A percentile compares a stretch with the other conserved stretches of the same genome.
Conservation (phyloP, 2,797 vertebrate genomes). For the Pelobates cultripes region DNA sequence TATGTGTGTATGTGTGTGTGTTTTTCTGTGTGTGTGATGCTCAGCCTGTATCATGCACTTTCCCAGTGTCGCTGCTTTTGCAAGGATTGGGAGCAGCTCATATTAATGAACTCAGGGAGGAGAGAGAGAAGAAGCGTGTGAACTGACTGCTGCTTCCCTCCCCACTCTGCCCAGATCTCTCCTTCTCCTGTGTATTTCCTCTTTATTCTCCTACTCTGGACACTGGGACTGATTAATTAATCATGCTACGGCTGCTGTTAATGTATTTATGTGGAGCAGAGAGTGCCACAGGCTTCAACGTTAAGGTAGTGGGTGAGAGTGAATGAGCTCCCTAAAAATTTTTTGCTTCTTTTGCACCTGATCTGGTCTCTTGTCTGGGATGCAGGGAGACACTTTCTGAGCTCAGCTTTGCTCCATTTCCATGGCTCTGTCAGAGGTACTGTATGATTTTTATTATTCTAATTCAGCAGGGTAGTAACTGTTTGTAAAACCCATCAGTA, state of each 20-base stretch:
- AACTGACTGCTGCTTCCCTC: constrained; percentile 24
- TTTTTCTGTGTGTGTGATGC: not conserved
- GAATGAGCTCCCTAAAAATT: constrained; percentile 49
- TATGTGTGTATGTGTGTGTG: not conserved
- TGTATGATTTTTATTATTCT: not conserved
- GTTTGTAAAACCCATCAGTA: too few species aligned
- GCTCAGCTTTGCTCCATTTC: constrained; percentile 32
- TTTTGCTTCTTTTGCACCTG: constrained; percentile 5
- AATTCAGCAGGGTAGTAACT: not conserved
- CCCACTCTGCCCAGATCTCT: constrained; percentile 35
- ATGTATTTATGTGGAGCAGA: constrained; percentile 61
- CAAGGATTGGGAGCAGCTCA: constrained; percentile 14
- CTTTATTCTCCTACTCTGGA: constrained; percentile 50
- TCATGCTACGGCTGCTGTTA: constrained; percentile 74
- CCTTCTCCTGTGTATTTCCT: constrained; percentile 36
- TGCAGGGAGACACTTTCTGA: constrained; percentile 22
- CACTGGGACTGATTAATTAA: constrained; percentile 72
- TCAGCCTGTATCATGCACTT: not conserved
- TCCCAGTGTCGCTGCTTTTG: constrained; percentile 3
- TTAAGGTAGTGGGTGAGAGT: constrained; percentile 37
- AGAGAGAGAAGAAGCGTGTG: not conserved
- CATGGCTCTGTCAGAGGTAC: constrained; percentile 67
- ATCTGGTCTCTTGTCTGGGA: constrained; percentile 9
- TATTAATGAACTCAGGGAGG: constrained; percentile 17
- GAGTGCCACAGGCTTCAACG: constrained; percentile 54